Percentiles rank a stretch among this genome's conserved stretches.
Evolutionary conservation across 2,888 invertebrate species (phyloP).

Genomic region (Thymelicus sylvestris): DNA sequence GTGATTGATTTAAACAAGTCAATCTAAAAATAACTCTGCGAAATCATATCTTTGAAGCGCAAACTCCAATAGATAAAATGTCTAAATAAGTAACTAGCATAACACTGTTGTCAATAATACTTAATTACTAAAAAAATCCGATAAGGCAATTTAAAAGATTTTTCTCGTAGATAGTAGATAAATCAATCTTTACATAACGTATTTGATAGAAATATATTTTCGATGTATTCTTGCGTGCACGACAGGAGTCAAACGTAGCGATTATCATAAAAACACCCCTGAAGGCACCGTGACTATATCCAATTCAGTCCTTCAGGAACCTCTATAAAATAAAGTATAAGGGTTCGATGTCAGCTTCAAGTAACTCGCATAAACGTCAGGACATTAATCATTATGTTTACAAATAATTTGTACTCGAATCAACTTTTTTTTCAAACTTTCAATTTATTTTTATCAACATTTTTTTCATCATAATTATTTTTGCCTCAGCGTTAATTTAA

Average conservation of each 20-base stretch:
- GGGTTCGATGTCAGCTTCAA: conserved; percentile 17
- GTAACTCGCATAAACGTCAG: too few relatives aligned
- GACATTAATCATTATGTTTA: too few relatives aligned
- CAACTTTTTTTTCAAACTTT: too few relatives aligned
- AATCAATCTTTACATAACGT: neutral
- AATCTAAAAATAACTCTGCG: conserved; percentile 24
- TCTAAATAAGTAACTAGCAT: neutral
- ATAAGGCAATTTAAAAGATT: too few relatives aligned
- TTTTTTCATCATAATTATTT: too few relatives aligned
- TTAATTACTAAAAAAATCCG: too few relatives aligned
- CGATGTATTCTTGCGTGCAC: conserved; percentile 51
- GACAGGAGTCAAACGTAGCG: conserved; percentile 39
- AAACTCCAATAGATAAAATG: neutral
- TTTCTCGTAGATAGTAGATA: too few relatives aligned
- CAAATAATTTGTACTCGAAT: too few relatives aligned
- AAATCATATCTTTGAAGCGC: conserved; percentile 12
- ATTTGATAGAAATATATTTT: conserved; percentile 45
- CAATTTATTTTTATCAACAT: too few relatives aligned
- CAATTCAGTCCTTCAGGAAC: conserved; percentile 46
- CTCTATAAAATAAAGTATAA: conserved; percentile 37
- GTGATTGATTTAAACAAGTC: conserved; percentile 34
- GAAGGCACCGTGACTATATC: conserved; percentile 47
- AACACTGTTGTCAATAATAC: too few relatives aligned
- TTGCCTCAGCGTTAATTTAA: too few relatives aligned
- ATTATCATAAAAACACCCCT: conserved; percentile 47